Conservation (phyloP, 2,113 vertebrate genomes). For the Sorex araneus region DNA sequence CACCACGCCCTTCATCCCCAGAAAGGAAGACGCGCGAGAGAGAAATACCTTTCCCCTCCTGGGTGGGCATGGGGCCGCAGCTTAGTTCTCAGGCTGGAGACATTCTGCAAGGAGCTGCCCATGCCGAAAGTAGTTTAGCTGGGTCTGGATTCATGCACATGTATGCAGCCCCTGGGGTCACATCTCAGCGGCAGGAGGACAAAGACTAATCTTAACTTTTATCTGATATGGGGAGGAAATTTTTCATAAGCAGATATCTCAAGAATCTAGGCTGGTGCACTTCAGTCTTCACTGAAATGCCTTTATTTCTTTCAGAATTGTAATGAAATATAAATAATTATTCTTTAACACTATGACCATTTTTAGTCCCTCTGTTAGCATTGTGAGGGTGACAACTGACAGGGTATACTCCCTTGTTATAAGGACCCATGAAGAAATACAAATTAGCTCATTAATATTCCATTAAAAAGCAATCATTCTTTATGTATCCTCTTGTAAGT, state of each 20-base stretch:
- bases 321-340: constrained; percentile 75
- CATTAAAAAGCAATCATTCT: constrained; percentile 45
- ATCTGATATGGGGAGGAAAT: constrained; percentile 42
- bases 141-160: too few relatives aligned
- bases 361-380: constrained; percentile 68
- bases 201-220: constrained; percentile 43
- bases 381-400: constrained; percentile 61
- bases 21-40: too few relatives aligned
- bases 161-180: too few relatives aligned
- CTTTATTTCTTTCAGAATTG: constrained; percentile 65
- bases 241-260: constrained; percentile 55
- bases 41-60: too few relatives aligned
- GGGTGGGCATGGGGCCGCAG: too few relatives aligned
- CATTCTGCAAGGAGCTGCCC: too few relatives aligned
- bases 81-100: too few relatives aligned
- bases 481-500: not conserved
- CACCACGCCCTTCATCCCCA: too few relatives aligned
- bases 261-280: constrained; percentile 48
- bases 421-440: constrained; percentile 82
- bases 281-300: constrained; percentile 51
- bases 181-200: too few relatives aligned
- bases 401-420: constrained; percentile 71
- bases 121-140: too few relatives aligned
- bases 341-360: constrained; percentile 75
- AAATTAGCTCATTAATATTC: constrained; percentile 70